Conservation (phyloP, 2,113 vertebrate genomes). For the Uria lomvia region DNA sequence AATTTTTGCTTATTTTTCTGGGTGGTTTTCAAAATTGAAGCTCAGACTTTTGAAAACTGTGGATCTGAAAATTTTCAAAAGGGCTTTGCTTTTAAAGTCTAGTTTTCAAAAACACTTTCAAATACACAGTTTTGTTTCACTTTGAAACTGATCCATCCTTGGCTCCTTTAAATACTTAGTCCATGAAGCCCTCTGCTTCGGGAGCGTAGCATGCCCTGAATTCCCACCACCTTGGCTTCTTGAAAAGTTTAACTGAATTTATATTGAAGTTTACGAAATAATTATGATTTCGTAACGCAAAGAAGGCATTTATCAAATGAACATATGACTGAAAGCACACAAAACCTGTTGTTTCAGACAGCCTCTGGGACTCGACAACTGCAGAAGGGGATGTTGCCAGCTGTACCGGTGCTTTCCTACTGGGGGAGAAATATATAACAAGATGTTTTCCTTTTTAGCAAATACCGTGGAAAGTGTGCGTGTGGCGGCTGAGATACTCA, state of each 20-base stretch:
- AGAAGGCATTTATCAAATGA: neutral
- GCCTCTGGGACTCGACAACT: neutral
- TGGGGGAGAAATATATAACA: neutral
- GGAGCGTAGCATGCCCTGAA: neutral
- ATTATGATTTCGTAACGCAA: neutral
- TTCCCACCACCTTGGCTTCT: neutral
- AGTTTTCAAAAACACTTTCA: neutral
- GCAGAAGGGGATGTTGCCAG: neutral
- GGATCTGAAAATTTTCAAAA: neutral
- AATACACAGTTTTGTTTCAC: neutral
- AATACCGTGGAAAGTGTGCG: neutral
- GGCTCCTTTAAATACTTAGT: neutral
- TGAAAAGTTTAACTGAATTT: neutral
- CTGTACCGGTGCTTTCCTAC: neutral
- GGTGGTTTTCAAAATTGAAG: neutral
- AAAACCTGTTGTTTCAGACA: neutral
- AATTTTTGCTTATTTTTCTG: neutral
- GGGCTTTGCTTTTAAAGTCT: neutral
- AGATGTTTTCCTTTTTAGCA: neutral
- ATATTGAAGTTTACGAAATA: neutral
- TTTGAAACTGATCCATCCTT: neutral
- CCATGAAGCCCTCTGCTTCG: neutral
- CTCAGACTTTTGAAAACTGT: neutral
- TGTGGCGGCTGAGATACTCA: neutral
- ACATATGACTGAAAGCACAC: neutral